Conservation (phyloP, 1,140 invertebrate species). For the Zaprionus tsacasi region DNA sequence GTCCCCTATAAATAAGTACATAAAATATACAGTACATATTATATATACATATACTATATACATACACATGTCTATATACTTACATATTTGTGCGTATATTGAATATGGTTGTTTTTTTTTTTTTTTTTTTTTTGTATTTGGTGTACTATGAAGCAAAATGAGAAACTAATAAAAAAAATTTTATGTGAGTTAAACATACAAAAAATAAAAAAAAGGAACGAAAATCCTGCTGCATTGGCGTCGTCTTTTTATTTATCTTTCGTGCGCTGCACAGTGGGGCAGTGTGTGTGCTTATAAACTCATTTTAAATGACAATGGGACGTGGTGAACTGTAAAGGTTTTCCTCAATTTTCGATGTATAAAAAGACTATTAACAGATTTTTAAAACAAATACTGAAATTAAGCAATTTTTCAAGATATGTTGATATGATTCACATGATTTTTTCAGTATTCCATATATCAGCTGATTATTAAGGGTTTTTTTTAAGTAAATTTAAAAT, state of each 20-base stretch:
- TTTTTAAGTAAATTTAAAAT: too few relatives aligned
- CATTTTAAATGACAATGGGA: background rate
- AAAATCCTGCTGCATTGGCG: conserved; percentile 34
- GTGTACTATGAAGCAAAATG: conserved; percentile 43
- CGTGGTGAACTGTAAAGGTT: background rate
- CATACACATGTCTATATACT: conserved; percentile 44
- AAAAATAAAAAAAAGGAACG: conserved; percentile 24
- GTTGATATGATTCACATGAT: too few relatives aligned
- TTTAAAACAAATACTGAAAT: too few relatives aligned
- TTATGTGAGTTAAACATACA: conserved; percentile 73
- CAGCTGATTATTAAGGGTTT: too few relatives aligned
- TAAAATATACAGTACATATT: background rate
- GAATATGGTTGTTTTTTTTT: conserved; percentile 51
- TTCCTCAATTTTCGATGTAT: background rate
- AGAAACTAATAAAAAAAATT: conserved; percentile 78
- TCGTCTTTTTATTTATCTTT: conserved; percentile 29
- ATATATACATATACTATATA: conserved; percentile 30
- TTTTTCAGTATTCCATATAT: too few relatives aligned
- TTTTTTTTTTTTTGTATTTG: conserved; percentile 55
- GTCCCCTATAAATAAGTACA: conserved; percentile 32
- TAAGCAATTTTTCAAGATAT: too few relatives aligned
- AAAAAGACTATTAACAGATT: background rate
- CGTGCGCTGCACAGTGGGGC: conserved; percentile 14
- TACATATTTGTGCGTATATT: conserved; percentile 55
- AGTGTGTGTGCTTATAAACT: background rate